Base-by-base conservation (phyloP, 2,888 invertebrate species). In the Melieria crassipennis region DNA sequence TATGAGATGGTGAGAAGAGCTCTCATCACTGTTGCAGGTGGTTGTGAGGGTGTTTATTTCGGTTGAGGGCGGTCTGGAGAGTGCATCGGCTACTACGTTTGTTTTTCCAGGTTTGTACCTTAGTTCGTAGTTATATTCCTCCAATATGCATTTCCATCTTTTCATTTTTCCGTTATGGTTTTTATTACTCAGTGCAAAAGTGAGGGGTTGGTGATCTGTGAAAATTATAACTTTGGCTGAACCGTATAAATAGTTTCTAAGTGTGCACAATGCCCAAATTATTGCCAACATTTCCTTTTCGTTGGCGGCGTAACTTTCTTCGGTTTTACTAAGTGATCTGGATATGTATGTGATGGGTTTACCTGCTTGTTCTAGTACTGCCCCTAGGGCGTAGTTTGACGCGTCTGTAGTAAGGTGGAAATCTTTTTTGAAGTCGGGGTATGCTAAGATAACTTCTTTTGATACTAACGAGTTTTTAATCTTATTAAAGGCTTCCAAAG, bases 161-260 rank as follows among this genome's bases (percentile, higher is more conserved):
- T 46, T 56, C 43, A 65, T 7, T 56, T 65, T 65, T 13, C 42
- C n/a, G 11, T 65, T 66, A 4, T 48, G 47, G 43, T 65, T 70
- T 58, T 64, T 64, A 13, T 58, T 70, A 45, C 70, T 64, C 11
- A 70, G 16, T 5, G 65, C 60, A 43, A 48, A 65, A 10, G 65
- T 70, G 6, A 65, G 43, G 6, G 65, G 70, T n/a, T 70, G 70
- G 13, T 65, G 52, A 43, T 70, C 69, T 16, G 48, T 56, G 16
- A 56, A 57, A 3, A 57, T 63, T 45, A n/a, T 63, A 13, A 65
- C 55, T 43, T 55, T 46, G 7, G 65, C 30, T 5, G n/a, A 43
- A 4, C 65, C 56, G 13, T 55, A 57, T 7, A 46, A 47, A 58
- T 58, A 67, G 30, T 58, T 67, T 58, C 57, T 4, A 6, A 30